Percentiles rank a stretch among this genome's conserved stretches.
Conservation (phyloP, 2,888 invertebrate genomes). For the Monochamus alternatus region DNA sequence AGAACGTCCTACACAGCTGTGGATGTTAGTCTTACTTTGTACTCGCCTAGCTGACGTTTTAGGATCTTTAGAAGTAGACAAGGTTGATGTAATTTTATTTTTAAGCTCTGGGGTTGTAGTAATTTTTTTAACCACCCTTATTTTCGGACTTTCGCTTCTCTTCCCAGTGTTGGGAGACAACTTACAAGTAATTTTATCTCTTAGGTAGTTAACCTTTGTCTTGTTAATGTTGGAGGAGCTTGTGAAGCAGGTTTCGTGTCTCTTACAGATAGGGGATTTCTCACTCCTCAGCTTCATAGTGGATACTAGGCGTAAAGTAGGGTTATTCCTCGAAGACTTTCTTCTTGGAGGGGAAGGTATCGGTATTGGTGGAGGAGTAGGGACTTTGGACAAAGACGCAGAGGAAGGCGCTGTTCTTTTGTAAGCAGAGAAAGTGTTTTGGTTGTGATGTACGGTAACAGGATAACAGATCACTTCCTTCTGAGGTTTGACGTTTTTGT, state of each 20-base stretch:
- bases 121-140: conserved; percentile 64
- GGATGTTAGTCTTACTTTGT: conserved; percentile 64
- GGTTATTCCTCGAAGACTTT: conserved; percentile 82
- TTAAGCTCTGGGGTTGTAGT: conserved; percentile 65
- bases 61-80: conserved; percentile 66
- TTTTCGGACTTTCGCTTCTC: conserved; percentile 58
- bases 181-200: conserved; percentile 77
- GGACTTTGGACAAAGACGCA: conserved; percentile 69
- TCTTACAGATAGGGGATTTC: conserved; percentile 63
- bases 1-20: conserved; percentile 45
- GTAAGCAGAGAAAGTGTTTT: conserved; percentile 75
- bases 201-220: conserved; percentile 76
- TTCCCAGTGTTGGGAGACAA: conserved; percentile 67
- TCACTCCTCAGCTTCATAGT: conserved; percentile 70
- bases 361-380: conserved; percentile 63
- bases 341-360: conserved; percentile 85
- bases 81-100: conserved; percentile 66
- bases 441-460: conserved; percentile 69
- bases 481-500: conserved; percentile 73
- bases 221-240: conserved; percentile 65
- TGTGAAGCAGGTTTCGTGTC: conserved; percentile 74
- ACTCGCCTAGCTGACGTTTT: conserved; percentile 70
- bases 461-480: conserved; percentile 79
- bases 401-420: conserved; percentile 76
- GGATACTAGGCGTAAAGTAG: conserved; percentile 79